These are phyloP conservation scores for Melanchra persicariae DNA, from an alignment of 2,888 invertebrate species.

Conservation along the genomic window DNA sequence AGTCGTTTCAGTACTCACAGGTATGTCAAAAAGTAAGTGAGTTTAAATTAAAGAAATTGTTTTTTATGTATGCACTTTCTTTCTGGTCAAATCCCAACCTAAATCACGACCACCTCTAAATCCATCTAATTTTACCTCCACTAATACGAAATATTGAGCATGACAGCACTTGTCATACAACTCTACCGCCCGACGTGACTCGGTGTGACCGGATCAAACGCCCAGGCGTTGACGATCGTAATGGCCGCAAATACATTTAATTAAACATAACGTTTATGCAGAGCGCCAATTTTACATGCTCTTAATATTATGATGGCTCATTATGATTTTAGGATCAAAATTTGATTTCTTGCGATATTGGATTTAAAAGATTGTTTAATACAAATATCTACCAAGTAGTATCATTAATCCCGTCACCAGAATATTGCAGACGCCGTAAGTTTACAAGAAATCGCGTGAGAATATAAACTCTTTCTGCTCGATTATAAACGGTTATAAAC, in stretches of 20 bases:
- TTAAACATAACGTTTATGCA: conserved; percentile 47
- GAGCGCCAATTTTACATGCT: conserved; percentile 53
- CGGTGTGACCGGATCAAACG: conserved; percentile 60
- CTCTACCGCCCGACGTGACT: conserved; percentile 19
- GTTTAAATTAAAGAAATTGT: too few relatives aligned
- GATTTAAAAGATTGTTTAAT: neutral
- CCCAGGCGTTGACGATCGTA: conserved; percentile 37
- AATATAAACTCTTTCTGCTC: too few relatives aligned
- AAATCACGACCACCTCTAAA: neutral
- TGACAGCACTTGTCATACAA: conserved; percentile 45
- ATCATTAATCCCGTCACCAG: too few relatives aligned
- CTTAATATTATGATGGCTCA: conserved; percentile 54
- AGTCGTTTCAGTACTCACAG: too few relatives aligned
- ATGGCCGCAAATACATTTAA: conserved; percentile 55
- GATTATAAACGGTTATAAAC: too few relatives aligned
- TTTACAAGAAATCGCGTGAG: too few relatives aligned
- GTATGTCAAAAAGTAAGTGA: too few relatives aligned
- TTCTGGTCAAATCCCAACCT: neutral
- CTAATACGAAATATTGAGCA: conserved; percentile 54
- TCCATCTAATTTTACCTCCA: conserved; percentile 44
- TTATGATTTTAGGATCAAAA: conserved; percentile 27
- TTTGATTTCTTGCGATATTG: conserved; percentile 10
- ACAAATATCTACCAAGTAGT: too few relatives aligned
- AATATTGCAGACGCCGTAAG: too few relatives aligned
- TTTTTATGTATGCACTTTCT: too few relatives aligned